A percentile compares a stretch with the other conserved stretches of the same genome.
phyloP scores from a whole-genome alignment of 1,140 invertebrate genomes.

The Brachionus calyciflorus region DNA sequence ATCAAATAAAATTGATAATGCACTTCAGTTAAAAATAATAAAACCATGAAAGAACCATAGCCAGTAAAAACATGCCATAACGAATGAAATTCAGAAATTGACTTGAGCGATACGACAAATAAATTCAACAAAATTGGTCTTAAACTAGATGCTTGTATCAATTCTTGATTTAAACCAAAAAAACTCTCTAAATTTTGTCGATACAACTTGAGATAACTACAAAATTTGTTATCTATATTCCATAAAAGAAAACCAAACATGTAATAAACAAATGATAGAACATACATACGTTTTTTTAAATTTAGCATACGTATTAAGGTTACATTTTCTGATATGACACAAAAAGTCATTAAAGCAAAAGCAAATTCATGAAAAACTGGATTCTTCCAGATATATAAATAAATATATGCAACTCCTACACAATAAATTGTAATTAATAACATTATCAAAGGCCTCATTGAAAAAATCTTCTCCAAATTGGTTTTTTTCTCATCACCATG shows the following conservation, averaged over 20 bases:
- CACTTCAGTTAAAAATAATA: conserved; percentile 46
- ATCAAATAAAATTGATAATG: conserved; percentile 40
- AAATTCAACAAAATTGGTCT: conserved; percentile 9
- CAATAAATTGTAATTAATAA: conserved; percentile 48
- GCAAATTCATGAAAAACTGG: conserved; percentile 50
- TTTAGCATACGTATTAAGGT: conserved; percentile 2
- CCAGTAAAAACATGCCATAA: conserved; percentile 57
- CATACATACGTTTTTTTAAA: background rate
- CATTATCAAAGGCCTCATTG: background rate
- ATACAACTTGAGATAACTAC: conserved; percentile 55
- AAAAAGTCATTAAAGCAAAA: conserved; percentile 47
- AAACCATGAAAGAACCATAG: conserved; percentile 51
- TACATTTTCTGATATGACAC: conserved; percentile 26
- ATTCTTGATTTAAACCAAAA: background rate
- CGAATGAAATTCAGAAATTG: conserved; percentile 52
- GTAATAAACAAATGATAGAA: conserved; percentile 52
- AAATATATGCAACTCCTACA: conserved; percentile 40
- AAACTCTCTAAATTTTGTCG: conserved; percentile 41
- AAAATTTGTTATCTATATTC: conserved; percentile 60
- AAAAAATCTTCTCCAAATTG: background rate
- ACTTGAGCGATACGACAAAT: background rate
- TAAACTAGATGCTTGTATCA: background rate
- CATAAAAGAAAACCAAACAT: conserved; percentile 57
- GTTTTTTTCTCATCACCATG: background rate
- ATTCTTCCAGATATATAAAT: conserved; percentile 48